Evolutionary conservation across 2,888 invertebrate genomes (phyloP).

Genomic region (Zele albiditarsus): DNA sequence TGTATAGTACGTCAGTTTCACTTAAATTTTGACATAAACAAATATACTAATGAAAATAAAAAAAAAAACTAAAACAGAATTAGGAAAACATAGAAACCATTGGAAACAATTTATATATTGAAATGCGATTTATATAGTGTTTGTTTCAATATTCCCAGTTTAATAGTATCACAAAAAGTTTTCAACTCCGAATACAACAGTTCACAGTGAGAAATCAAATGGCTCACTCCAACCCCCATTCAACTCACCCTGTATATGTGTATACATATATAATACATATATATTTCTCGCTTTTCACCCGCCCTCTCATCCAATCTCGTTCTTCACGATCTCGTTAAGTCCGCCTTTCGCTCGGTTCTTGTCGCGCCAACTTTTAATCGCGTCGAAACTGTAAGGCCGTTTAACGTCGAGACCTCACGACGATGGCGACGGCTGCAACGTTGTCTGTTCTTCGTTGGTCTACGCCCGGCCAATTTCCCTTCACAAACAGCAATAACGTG

Average conservation of each 20-base stretch:
- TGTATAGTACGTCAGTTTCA: background rate
- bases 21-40: background rate
- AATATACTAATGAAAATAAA: background rate
- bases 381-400: constrained; percentile 46
- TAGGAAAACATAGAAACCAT: background rate
- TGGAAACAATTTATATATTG: background rate
- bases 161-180: constrained; percentile 17
- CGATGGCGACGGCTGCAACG: constrained; percentile 3
- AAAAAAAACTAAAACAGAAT: background rate
- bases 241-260: constrained; percentile 29
- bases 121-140: background rate
- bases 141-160: background rate
- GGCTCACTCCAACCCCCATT: constrained; percentile 12
- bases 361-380: constrained; percentile 47
- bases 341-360: constrained; percentile 38
- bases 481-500: constrained; percentile 37
- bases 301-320: constrained; percentile 29
- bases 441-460: constrained; percentile 12
- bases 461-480: constrained; percentile 44
- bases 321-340: constrained; percentile 40
- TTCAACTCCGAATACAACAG: background rate
- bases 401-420: constrained; percentile 34
- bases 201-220: constrained; percentile 11
- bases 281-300: constrained; percentile 31
- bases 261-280: no score